These are phyloP conservation scores for Mustela lutreola DNA, from an alignment of 2,113 vertebrate genomes.

Conservation along the genomic window DNA sequence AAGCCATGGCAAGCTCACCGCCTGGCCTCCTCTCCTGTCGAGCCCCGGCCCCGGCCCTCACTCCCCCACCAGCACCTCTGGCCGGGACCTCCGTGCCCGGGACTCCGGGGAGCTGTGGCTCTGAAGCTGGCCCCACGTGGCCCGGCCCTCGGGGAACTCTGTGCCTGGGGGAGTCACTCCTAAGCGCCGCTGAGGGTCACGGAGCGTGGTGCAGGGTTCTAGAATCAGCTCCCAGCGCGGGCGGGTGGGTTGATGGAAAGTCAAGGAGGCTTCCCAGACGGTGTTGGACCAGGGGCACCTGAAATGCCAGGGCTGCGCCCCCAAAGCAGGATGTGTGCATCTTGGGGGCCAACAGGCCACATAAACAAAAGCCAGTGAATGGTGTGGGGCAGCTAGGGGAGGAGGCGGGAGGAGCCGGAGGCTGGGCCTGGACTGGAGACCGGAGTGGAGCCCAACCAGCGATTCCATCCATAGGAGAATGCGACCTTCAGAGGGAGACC, in stretches of 20 bases:
- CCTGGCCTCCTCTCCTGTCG: not conserved
- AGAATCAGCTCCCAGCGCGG: not conserved
- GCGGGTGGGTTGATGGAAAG: too few relatives aligned
- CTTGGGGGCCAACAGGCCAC: not conserved
- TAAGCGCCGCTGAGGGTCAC: too few relatives aligned
- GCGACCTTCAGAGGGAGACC: too few relatives aligned
- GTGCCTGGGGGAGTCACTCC: not conserved
- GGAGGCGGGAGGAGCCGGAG: not conserved
- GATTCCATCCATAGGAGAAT: rapidly evolving
- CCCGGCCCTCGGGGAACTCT: not conserved
- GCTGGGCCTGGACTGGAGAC: not conserved
- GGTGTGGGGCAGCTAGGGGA: rapidly evolving
- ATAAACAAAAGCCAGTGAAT: not conserved
- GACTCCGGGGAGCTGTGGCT: too few relatives aligned
- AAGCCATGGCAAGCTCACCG: not conserved
- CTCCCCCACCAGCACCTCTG: not conserved
- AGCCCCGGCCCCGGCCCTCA: not conserved
- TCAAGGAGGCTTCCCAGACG: not conserved
- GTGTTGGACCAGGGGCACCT: not conserved
- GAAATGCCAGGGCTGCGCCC: not conserved
- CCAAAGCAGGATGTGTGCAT: not conserved
- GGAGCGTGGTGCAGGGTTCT: not conserved
- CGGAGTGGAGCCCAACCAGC: not conserved
- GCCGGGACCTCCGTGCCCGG: rapidly evolving
- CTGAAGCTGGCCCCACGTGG: not conserved